Evolutionary conservation across 2,888 invertebrate genomes (phyloP), one percentile per base, ranked within the genome.

Genomic region (Drosophila kuntzei): DNA sequence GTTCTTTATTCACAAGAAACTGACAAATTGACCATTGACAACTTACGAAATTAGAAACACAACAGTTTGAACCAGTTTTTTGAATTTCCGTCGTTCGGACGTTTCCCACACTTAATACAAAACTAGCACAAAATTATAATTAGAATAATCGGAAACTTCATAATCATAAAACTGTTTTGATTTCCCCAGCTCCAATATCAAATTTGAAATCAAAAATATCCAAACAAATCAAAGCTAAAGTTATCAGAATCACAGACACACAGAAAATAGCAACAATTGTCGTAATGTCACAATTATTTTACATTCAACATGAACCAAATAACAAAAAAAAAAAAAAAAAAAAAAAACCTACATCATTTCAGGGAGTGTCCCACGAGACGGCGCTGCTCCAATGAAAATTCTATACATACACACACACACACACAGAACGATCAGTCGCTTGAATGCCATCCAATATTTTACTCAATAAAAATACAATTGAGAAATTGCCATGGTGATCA

Each of bases 401-500:
- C 77, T 74, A 71, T 60, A 75, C 61, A 76, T 62, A 85, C 55
- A 59, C 3, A 27, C 14, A 37, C 22, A 39, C 32, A 43, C 9
- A 44, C 9, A 22, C 7, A 53, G 7, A 55, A 29, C 37, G 74
- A 68, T 78, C 78, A 78, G 79, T 46, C 75, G 75, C 79, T 74
- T 78, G 76, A 79, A 77, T 60, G 64, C 69, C 80, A 85, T 49
- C 82, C 82, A 78, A 82, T 82, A 85, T 77, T 87, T 72, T 77
- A 59, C 75, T 85, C 87, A 84, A 85, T 87, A 89, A 87, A 87
- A 83, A 75, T 72, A 78, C 87, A 87, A 87, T 85, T 85, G 85
- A 68, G 76, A 81, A 81, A 81, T 90, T 90, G 86, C 84, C 86
- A 89, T 87, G 81, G 59, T 73, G 86, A 87, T 90, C 88, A 89